Percentiles rank a stretch among this genome's conserved stretches.
Conservation (phyloP, 2,888 invertebrate species). For the Hoplodrina blanda region DNA sequence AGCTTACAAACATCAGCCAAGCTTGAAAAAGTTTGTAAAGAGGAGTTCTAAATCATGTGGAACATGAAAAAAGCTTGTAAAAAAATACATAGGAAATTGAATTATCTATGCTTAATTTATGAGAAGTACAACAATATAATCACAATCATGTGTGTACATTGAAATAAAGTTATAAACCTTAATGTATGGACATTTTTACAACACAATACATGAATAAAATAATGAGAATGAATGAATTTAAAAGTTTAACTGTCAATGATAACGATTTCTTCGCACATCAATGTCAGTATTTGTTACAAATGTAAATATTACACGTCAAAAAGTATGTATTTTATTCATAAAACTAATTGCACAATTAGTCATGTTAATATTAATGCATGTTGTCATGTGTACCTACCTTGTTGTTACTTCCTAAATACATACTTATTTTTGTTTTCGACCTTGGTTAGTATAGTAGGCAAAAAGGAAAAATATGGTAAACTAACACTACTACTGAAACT, state of each 20-base stretch:
- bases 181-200: constrained; percentile 5
- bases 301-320: constrained; percentile 29
- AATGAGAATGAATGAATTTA: constrained; percentile 2
- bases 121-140: constrained; percentile 25
- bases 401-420: too few species aligned
- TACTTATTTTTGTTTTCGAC: too few species aligned
- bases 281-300: constrained; percentile 59
- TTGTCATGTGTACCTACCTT: too few species aligned
- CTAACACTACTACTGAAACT: too few species aligned
- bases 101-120: too few species aligned
- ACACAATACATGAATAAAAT: background rate
- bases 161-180: constrained; percentile 30
- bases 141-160: constrained; percentile 11
- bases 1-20: too few species aligned
- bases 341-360: constrained; percentile 32
- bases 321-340: constrained; percentile 9
- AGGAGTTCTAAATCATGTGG: too few species aligned
- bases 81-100: too few species aligned
- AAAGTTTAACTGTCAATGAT: constrained; percentile 66
- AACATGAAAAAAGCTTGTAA: too few species aligned
- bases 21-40: too few species aligned
- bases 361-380: constrained; percentile 2
- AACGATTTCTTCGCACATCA: constrained; percentile 68
- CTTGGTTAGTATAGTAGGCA: too few species aligned
- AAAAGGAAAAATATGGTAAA: too few species aligned